Conservation (phyloP, 2,113 vertebrate genomes). For the Megaceryle torquata region DNA sequence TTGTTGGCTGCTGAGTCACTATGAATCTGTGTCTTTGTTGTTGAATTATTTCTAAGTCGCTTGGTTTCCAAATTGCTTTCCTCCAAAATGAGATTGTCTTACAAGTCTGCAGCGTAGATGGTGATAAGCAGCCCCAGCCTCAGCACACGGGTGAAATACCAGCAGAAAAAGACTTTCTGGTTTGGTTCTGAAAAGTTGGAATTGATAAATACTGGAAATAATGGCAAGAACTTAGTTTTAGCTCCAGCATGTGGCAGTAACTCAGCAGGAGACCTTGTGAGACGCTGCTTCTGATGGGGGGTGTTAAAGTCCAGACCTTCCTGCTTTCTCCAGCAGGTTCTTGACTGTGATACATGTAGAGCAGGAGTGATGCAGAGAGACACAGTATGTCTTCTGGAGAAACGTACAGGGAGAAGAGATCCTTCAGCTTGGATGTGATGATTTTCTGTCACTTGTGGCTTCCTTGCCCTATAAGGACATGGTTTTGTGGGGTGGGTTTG, state of each 20-base stretch:
- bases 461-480: neutral
- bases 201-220: neutral
- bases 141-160: rapidly evolving
- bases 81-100: neutral
- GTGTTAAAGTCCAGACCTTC: rapidly evolving
- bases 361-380: neutral
- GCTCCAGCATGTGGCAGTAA: neutral
- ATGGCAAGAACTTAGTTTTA: neutral
- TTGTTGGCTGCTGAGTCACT: neutral
- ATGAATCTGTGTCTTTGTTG: neutral
- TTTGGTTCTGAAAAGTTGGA: neutral
- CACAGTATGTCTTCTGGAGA: rapidly evolving
- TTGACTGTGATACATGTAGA: rapidly evolving
- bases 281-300: rapidly evolving
- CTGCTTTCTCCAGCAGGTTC: rapidly evolving
- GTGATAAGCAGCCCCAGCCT: neutral
- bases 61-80: neutral
- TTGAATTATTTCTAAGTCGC: neutral
- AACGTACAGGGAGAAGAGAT: rapidly evolving
- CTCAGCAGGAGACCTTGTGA: neutral
- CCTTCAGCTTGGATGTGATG: rapidly evolving
- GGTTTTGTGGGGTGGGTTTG: neutral
- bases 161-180: rapidly evolving
- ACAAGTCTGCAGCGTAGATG: rapidly evolving
- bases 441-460: neutral